These are phyloP conservation scores for Cryptomyrus ogoouensis DNA, from an alignment of 2,113 vertebrate species.

Conservation along the genomic window DNA sequence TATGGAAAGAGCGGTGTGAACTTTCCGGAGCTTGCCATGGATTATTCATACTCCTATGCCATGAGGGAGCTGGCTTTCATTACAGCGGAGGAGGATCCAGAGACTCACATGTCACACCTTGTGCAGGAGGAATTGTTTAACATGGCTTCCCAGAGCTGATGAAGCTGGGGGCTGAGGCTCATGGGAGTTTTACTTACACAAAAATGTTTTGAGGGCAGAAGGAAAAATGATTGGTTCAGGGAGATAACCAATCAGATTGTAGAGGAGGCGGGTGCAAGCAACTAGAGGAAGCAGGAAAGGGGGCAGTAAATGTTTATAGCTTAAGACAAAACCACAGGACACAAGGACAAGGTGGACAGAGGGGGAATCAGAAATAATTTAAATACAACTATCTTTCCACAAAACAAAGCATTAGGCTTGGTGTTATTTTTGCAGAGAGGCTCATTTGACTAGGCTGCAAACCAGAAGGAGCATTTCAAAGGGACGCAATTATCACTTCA, in stretches of 20 bases:
- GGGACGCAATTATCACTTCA: neutral
- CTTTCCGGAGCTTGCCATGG: neutral
- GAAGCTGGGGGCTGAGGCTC: neutral
- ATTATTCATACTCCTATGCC: conserved; percentile 8
- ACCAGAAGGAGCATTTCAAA: neutral
- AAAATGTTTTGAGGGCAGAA: no score
- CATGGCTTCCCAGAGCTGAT: conserved; percentile 18
- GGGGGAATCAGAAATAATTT: neutral
- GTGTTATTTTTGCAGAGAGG: neutral
- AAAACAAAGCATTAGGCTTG: neutral
- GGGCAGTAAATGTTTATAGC: neutral
- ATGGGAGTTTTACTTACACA: no score
- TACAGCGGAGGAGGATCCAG: conserved; percentile 24
- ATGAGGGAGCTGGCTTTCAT: conserved; percentile 20
- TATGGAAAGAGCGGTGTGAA: neutral
- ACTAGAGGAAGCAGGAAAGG: no score
- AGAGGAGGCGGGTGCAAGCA: no score
- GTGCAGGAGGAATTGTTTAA: conserved; percentile 25
- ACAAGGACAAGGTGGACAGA: neutral
- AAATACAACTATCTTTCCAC: neutral
- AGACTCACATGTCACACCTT: conserved; percentile 33
- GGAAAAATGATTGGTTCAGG: no score
- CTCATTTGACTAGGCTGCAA: neutral
- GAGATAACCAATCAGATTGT: no score
- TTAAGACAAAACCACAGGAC: neutral